Base-by-base conservation (phyloP, 2,888 invertebrate species). In the Augiades crinisus region DNA sequence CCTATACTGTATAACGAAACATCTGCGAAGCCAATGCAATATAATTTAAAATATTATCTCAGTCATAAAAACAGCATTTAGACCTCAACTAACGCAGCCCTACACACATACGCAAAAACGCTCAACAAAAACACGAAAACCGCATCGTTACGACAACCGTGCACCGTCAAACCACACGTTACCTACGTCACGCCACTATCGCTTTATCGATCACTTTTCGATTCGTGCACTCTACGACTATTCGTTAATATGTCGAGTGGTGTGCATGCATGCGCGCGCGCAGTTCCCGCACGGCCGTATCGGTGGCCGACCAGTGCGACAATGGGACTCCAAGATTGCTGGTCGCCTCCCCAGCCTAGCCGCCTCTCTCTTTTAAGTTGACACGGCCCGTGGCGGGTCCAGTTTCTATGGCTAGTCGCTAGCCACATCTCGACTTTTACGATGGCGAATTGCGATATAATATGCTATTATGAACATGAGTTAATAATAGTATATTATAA, bases 301-400 rank as follows among this genome's bases (percentile, higher is more conserved):
- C 78, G 82, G 73, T 70, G 70, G 82, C 86, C 74, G 81, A 75
- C 70, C 79, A 75, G 70, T 74, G 80, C 79, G 81, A 86, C 86
- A 88, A 83, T 89, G 88, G 80, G 82, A 71, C 72, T 72, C 72
- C 81, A 77, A 74, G 63, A 58, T 66, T 58, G 56, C 66, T 67
- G 62, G 64, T 70, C 76, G 72, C 82, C 80, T 79, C 78, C 82
- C 80, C 83, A 69, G 73, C 79, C 77, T 79, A 78, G 79, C 79
- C 81, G 78, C 87, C 88, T 89, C 88, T 89, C 88, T 87, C 88
- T 89, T 88, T 88, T 81, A 75, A 81, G 70, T 71, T 75, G 70
- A 70, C 72, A 73, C 58, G 64, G 60, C 53, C 53, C 59, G 68
- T 57, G 59, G 37, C 30, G 53, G 30, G 47, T 50, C 38, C 47